These are phyloP conservation scores for Chlamydotis undulata DNA, from an alignment of 2,113 vertebrate genomes.

Conservation along the genomic window DNA sequence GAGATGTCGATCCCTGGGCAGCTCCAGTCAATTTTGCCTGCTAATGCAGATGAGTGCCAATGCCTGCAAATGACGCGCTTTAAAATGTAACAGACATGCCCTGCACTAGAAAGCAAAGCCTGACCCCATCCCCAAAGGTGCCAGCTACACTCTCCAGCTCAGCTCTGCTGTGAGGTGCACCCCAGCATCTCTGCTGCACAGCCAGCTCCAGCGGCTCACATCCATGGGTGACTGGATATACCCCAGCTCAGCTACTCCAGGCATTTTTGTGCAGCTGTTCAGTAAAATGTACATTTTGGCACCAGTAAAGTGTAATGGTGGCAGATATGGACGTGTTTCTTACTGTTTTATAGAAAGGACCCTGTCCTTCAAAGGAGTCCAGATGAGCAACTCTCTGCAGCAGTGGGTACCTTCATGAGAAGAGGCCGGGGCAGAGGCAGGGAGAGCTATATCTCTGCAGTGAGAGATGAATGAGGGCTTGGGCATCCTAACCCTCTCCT, in stretches of 20 bases:
- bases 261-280: background rate
- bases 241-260: too few relatives aligned
- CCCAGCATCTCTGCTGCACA: background rate
- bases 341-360: background rate
- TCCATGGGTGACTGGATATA: fast-evolving
- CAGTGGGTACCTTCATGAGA: background rate
- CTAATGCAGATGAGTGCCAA: fast-evolving
- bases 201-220: background rate
- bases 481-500: background rate
- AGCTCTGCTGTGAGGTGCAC: background rate
- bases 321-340: background rate
- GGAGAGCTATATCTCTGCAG: background rate
- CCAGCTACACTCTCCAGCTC: background rate
- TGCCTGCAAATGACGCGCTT: fast-evolving
- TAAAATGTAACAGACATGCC: too few relatives aligned
- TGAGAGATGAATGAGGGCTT: background rate
- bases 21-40: background rate
- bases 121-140: background rate
- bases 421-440: fast-evolving
- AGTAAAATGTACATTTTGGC: background rate
- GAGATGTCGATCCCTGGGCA: fast-evolving
- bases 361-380: background rate
- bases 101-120: background rate
- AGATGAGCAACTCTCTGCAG: background rate
- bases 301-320: background rate